These are phyloP conservation scores for Paragorgia papillata DNA, from an alignment of 92 coral and sea anemone species.

Conservation along the genomic window DNA sequence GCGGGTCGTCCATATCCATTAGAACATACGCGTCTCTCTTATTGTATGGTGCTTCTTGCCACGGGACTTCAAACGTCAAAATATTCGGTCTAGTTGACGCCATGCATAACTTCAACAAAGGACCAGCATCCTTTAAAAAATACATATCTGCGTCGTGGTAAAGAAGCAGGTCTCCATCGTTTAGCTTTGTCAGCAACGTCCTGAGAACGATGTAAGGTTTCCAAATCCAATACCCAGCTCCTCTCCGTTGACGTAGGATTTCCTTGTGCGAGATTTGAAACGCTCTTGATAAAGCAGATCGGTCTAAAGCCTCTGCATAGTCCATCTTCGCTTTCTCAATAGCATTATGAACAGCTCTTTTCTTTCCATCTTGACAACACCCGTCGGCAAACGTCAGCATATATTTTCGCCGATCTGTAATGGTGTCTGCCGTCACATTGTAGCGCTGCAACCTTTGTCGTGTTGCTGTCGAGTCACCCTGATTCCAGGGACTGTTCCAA, in stretches of 20 bases:
- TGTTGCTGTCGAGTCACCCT: too few relatives aligned
- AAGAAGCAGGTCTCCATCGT: conserved; percentile 17
- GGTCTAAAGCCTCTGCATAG: too few relatives aligned
- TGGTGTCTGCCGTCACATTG: too few relatives aligned
- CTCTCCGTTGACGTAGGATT: neutral
- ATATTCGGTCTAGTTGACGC: neutral
- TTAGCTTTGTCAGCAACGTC: neutral
- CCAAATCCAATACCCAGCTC: conserved; percentile 37
- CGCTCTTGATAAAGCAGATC: too few relatives aligned
- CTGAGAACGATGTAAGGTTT: conserved; percentile 10
- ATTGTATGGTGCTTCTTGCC: neutral
- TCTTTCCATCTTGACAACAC: too few relatives aligned
- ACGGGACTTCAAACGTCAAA: neutral
- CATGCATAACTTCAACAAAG: conserved; percentile 1
- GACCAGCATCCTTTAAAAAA: neutral
- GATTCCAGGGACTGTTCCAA: too few relatives aligned
- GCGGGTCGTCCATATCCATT: conserved; percentile 6
- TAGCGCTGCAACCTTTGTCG: too few relatives aligned
- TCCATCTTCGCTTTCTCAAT: too few relatives aligned
- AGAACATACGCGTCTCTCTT: conserved; percentile 21
- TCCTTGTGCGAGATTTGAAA: too few relatives aligned
- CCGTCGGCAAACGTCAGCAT: too few relatives aligned
- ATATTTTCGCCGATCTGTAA: too few relatives aligned
- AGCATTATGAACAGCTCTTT: too few relatives aligned
- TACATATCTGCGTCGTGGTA: conserved; percentile 21